A percentile compares a stretch with the other conserved stretches of the same genome.
Evolutionary conservation across 2,113 vertebrate species (phyloP).

Genomic region (Oceanites oceanicus): DNA sequence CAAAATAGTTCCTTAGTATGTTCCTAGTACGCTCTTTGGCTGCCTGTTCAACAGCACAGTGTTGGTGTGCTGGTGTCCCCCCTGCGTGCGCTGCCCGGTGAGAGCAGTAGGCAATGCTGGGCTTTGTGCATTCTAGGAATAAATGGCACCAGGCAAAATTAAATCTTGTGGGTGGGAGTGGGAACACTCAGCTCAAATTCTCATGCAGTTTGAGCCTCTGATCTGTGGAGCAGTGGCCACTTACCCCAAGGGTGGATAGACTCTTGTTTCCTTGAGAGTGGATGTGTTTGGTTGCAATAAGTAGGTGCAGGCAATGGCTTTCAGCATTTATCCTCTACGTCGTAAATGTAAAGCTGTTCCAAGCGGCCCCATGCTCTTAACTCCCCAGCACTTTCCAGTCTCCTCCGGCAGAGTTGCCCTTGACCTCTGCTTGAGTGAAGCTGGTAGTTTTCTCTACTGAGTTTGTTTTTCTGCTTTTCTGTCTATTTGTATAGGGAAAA

Average conservation of each 20-base stretch:
- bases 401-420: neutral
- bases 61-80: neutral
- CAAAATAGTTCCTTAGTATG: neutral
- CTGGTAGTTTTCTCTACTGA: neutral
- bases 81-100: rapidly evolving
- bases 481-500: neutral
- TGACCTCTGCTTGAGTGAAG: constrained; percentile 1
- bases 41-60: rapidly evolving
- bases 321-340: neutral
- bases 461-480: neutral
- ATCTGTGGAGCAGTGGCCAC: neutral
- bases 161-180: neutral
- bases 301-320: neutral
- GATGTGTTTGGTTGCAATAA: neutral
- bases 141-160: neutral
- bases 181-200: neutral
- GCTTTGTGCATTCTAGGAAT: neutral
- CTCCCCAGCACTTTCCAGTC: neutral
- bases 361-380: neutral
- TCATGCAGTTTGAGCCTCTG: neutral
- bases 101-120: neutral
- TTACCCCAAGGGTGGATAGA: neutral
- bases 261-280: neutral
- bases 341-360: neutral
- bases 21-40: neutral